Percentiles rank a stretch among this genome's conserved stretches.
Conservation (phyloP, 2,888 invertebrate genomes). For the Hydrotaea diabolus region DNA sequence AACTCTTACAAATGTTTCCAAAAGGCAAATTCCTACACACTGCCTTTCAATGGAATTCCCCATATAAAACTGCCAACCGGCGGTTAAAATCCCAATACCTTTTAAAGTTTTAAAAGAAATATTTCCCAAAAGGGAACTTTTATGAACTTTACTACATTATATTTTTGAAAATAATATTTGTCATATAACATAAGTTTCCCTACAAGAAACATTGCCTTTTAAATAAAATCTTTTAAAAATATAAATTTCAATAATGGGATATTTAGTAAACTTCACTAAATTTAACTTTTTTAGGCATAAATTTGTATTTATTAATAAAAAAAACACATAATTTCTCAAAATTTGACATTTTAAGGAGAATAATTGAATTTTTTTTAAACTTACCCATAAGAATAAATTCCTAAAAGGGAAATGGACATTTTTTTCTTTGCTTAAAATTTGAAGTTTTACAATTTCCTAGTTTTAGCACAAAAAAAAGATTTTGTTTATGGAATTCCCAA, state of each 20-base stretch:
- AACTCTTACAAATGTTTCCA: background rate
- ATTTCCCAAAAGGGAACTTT: constrained; percentile 1
- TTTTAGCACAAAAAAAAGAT: background rate
- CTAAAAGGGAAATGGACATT: too few species aligned
- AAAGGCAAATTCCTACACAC: background rate
- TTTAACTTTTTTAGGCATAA: background rate
- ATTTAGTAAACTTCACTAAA: background rate
- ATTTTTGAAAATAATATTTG: too few species aligned
- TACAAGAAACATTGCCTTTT: background rate
- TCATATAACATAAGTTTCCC: background rate
- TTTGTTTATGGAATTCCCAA: background rate
- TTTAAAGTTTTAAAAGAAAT: background rate
- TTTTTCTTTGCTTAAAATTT: background rate
- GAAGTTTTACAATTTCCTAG: background rate
- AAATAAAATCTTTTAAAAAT: background rate
- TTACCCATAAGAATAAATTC: too few species aligned
- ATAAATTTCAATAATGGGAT: background rate
- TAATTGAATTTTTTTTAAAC: background rate
- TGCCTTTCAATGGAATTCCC: background rate
- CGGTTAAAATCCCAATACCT: too few species aligned
- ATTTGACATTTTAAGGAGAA: background rate
- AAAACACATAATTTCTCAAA: background rate
- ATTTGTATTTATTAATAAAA: background rate
- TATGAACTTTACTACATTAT: background rate
- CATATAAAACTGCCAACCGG: too few species aligned